Conservation (phyloP, 2,888 invertebrate genomes). For the Drosophila formosana region DNA sequence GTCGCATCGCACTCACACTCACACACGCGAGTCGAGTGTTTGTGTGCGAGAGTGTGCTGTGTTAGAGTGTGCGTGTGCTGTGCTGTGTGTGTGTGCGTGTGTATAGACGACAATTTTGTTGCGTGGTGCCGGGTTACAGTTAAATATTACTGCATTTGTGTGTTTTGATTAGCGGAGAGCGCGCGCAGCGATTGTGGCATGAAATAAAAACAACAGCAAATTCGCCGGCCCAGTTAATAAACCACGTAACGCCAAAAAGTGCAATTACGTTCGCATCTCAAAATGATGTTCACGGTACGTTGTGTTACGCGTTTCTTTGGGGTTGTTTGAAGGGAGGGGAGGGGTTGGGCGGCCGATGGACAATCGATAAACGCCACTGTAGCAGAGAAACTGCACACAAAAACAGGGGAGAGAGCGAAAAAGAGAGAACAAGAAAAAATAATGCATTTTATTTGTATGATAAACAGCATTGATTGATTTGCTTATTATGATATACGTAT, state of each 20-base stretch:
- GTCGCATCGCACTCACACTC: constrained; percentile 36
- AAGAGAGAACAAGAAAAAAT: neutral
- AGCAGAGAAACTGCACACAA: constrained; percentile 27
- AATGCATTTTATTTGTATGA: constrained; percentile 23
- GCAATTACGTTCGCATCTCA: constrained; percentile 44
- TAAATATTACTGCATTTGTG: constrained; percentile 54
- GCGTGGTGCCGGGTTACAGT: constrained; percentile 80
- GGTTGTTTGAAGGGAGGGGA: constrained; percentile 4
- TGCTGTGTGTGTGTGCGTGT: constrained; percentile 39
- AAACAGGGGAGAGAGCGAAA: constrained; percentile 16
- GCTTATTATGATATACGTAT: constrained; percentile 2
- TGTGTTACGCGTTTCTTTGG: constrained; percentile 30
- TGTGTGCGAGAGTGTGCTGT: neutral
- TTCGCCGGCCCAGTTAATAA: constrained; percentile 41
- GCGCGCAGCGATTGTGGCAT: constrained; percentile 52
- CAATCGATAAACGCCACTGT: constrained; percentile 71
- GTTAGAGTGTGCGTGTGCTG: constrained; percentile 28
- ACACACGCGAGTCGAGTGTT: constrained; percentile 36
- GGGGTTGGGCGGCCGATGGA: constrained; percentile 38
- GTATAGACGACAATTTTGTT: constrained; percentile 70
- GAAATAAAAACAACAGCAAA: constrained; percentile 51
- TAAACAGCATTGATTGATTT: constrained; percentile 14
- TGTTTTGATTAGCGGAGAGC: constrained; percentile 60
- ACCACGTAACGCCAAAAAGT: constrained; percentile 47
- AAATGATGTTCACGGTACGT: constrained; percentile 84